Conservation (phyloP, 2,888 invertebrate species). For the Hirtodrosophila cameraria region DNA sequence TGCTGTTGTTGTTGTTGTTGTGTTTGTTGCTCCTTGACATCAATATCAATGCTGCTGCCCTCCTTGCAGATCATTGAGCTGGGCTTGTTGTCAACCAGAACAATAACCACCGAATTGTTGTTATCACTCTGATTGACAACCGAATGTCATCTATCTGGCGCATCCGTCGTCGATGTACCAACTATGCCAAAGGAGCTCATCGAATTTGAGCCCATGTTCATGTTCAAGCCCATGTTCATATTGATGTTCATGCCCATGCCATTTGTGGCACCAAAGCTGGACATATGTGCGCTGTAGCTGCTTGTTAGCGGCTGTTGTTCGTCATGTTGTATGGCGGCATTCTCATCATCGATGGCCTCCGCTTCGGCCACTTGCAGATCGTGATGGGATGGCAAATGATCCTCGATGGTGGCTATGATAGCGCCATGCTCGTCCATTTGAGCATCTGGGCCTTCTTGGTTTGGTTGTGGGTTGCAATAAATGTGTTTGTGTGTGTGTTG, state of each 20-base stretch:
- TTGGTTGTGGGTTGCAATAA: background rate
- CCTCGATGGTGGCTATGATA: slow-evolving; percentile 81
- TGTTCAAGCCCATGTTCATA: slow-evolving; percentile 14
- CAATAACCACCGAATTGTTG: slow-evolving; percentile 83
- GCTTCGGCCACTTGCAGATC: slow-evolving; percentile 75
- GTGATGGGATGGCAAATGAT: slow-evolving; percentile 57
- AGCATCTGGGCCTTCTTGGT: slow-evolving; percentile 21
- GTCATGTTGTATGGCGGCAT: slow-evolving; percentile 82
- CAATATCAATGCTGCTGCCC: slow-evolving; percentile 69
- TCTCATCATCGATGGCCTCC: slow-evolving; percentile 82
- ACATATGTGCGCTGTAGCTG: slow-evolving; percentile 71
- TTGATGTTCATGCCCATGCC: slow-evolving; percentile 27
- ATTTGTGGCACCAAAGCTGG: slow-evolving; percentile 14
- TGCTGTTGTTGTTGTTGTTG: slow-evolving; percentile 40
- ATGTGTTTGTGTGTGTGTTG: slow-evolving; percentile 22
- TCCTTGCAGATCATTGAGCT: slow-evolving; percentile 84
- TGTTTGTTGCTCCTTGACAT: slow-evolving; percentile 40
- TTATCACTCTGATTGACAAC: slow-evolving; percentile 82
- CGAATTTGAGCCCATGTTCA: slow-evolving; percentile 58
- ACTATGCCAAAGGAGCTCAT: slow-evolving; percentile 75
- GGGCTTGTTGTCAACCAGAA: slow-evolving; percentile 84
- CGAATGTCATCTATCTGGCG: slow-evolving; percentile 83
- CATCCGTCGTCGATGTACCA: slow-evolving; percentile 40
- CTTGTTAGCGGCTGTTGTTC: slow-evolving; percentile 80
- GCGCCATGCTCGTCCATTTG: slow-evolving; percentile 65